Evolutionary conservation across 1,140 invertebrate genomes (phyloP).

Genomic region (Campoletis sonorensis): DNA sequence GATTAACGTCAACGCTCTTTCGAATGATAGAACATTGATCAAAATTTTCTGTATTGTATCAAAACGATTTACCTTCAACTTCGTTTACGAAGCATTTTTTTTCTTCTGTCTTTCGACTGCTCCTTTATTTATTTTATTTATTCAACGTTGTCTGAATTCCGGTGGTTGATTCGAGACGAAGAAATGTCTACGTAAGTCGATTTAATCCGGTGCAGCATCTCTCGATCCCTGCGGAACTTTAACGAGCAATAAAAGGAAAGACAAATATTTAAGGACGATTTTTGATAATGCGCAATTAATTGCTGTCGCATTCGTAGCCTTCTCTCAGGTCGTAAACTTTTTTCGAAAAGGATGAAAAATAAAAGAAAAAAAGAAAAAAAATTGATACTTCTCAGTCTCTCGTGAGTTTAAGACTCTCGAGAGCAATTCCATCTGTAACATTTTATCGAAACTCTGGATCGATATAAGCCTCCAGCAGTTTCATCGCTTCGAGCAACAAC

Average conservation of each 20-base stretch:
- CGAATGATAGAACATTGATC: neutral
- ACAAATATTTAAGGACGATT: too few relatives aligned
- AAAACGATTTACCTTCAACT: constrained; percentile 18
- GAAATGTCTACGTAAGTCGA: neutral
- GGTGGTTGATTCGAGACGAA: constrained; percentile 9
- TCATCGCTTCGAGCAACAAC: neutral
- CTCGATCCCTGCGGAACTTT: neutral
- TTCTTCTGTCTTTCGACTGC: neutral
- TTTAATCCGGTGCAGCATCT: neutral
- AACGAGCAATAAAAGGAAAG: neutral
- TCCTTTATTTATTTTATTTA: neutral
- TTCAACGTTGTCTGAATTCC: constrained; percentile 15
- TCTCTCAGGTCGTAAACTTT: too few relatives aligned
- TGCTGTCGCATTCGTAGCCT: neutral
- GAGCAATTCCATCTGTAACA: neutral
- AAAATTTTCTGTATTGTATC: constrained; percentile 24
- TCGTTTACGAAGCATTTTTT: neutral
- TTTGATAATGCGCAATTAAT: too few relatives aligned
- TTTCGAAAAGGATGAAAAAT: too few relatives aligned
- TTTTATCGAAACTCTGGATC: constrained; percentile 9
- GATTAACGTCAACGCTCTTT: constrained; percentile 21
- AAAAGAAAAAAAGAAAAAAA: too few relatives aligned
- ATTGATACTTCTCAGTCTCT: neutral
- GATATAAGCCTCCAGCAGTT: constrained; percentile 5
- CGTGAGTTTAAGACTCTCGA: neutral